Percentiles rank a stretch among this genome's conserved stretches.
Evolutionary conservation across 2,797 vertebrate species (phyloP).

Genomic region (Sebastes itinus): DNA sequence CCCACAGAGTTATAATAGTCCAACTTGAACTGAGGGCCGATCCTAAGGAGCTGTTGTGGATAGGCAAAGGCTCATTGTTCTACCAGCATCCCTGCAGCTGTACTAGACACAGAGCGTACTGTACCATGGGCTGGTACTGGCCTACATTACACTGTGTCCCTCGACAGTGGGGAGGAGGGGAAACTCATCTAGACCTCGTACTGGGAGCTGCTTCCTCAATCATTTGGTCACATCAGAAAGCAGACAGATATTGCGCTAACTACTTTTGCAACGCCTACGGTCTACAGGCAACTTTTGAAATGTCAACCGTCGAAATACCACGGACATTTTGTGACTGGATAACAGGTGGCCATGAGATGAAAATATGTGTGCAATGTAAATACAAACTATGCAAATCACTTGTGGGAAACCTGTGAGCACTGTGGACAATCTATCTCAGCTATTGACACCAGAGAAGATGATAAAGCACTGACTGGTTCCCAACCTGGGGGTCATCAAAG

Average conservation of each 20-base stretch:
- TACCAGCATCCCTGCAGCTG: slow-evolving; percentile 69
- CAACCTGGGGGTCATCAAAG: too few relatives aligned
- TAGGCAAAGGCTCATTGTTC: slow-evolving; percentile 76
- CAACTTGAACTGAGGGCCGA: slow-evolving; percentile 72
- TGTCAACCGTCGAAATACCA: not conserved
- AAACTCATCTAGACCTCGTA: slow-evolving; percentile 53
- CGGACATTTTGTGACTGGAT: not conserved
- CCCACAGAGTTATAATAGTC: slow-evolving; percentile 51
- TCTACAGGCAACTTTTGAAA: slow-evolving; percentile 3
- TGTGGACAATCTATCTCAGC: not conserved
- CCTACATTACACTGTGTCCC: slow-evolving; percentile 72
- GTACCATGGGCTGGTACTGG: slow-evolving; percentile 76
- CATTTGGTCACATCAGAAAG: slow-evolving; percentile 31
- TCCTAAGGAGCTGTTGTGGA: slow-evolving; percentile 71
- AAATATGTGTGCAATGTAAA: not conserved
- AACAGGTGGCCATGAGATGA: not conserved
- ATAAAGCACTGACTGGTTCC: not conserved
- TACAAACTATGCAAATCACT: not conserved
- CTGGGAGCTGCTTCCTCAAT: slow-evolving; percentile 56
- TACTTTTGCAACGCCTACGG: not conserved
- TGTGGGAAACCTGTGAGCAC: not conserved
- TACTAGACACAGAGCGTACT: slow-evolving; percentile 72
- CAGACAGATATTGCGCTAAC: not conserved
- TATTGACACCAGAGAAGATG: not conserved
- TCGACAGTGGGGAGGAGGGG: slow-evolving; percentile 61